Base-by-base conservation (phyloP, 2,113 vertebrate genomes). In the Hyperopisus bebe region DNA sequence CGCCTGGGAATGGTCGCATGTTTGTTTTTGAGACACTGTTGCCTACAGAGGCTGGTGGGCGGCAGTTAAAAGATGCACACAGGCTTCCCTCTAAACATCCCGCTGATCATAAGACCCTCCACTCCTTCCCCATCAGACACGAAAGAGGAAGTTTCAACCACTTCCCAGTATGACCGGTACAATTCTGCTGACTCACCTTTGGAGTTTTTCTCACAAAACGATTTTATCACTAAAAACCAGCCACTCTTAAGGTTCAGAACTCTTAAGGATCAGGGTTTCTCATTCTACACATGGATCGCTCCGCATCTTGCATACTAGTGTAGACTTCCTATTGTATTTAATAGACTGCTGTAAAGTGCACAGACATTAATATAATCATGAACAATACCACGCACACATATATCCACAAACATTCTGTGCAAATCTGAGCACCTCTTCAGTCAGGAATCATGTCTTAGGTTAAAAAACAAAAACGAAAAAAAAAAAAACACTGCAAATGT, bases 91-190 rank as follows among this genome's bases (percentile, higher is more conserved):
- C 62, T 82, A 55, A 82, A 87, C 53, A 46, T 31, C 39, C 90
- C 3, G 3, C 21, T 39, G 42, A 58, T 92, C 92, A 89, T 89
- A 51, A 86, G 89, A 91, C 89, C 42, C 46, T 51, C 35, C 9
- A 13, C 70, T 70, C 74, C 58, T 90, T 85, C 88, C 48, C 53
- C 39, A 83, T 19, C 44, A 90, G 87, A 88, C 24, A 39, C 47
- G 90, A 93, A 93, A 93, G 91, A 92, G 91, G 93, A 82, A 88
- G 11, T 27, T 44, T 42, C 77, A 90, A 86, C 91, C 90, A 91
- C 93, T 93, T 93, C 93, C 66, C 87, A 44, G 58, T 93, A 91
- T 89, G 77, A 46, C 80, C 83, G 66, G 4, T 4, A 42, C n/a
- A 21, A 90, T 90, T 86, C 47, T 93, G 92, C 92, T 92, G 90